Conservation (phyloP, 2,888 invertebrate species). For the Patella depressa region DNA sequence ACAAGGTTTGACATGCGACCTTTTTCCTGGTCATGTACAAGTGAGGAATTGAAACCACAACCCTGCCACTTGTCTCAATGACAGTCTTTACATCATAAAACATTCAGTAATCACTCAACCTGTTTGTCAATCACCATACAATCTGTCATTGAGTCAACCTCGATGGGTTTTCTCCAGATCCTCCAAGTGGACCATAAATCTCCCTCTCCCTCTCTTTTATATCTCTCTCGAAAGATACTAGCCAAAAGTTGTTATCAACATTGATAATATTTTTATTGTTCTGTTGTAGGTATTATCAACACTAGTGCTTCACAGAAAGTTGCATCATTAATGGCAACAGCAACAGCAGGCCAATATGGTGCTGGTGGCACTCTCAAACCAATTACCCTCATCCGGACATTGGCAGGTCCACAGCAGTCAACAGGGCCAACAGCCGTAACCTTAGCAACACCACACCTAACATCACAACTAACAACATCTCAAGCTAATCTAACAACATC, state of each 20-base stretch:
- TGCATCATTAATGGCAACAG: constrained; percentile 40
- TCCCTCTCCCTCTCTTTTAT: not conserved
- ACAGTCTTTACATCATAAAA: no score
- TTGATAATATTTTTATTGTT: not conserved
- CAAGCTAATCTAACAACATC: constrained; percentile 29
- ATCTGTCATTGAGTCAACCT: no score
- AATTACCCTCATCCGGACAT: constrained; percentile 32
- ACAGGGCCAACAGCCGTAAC: constrained; percentile 16
- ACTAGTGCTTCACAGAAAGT: constrained; percentile 40
- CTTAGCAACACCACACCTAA: constrained; percentile 25
- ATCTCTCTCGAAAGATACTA: no score
- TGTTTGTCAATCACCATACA: no score
- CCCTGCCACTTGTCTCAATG: no score
- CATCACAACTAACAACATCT: constrained; percentile 29
- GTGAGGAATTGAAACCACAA: no score
- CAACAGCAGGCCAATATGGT: constrained; percentile 32
- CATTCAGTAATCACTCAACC: no score
- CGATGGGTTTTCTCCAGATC: no score
- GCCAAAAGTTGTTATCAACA: no score
- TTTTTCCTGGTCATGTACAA: no score
- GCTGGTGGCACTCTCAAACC: constrained; percentile 27
- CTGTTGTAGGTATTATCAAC: constrained; percentile 6
- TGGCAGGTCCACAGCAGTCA: constrained; percentile 27
- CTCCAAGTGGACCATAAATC: constrained; percentile 29
- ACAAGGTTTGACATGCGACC: no score